These are phyloP conservation scores for Steinernema hermaphroditum DNA, from an alignment of 2,888 invertebrate genomes.

Conservation along the genomic window DNA sequence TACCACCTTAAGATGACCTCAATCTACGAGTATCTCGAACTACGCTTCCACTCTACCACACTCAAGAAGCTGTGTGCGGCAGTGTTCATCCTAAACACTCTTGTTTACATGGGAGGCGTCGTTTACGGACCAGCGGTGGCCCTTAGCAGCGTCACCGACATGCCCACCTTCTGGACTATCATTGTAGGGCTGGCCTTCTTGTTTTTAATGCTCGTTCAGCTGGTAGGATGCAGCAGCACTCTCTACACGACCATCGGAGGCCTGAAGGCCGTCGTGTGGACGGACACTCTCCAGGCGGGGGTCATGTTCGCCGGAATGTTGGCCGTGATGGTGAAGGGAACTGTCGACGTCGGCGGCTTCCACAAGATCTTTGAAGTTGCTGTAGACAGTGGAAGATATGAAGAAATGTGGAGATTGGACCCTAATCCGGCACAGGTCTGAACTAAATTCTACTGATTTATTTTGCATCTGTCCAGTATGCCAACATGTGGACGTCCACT, in stretches of 20 bases:
- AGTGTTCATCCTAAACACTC: conserved; percentile 30
- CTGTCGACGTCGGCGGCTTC: conserved; percentile 29
- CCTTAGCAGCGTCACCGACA: conserved; percentile 32
- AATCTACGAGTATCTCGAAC: conserved; percentile 38
- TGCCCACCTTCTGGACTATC: conserved; percentile 22
- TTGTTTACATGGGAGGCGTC: conserved; percentile 37
- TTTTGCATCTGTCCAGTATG: conserved; percentile 7
- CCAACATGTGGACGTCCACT: conserved; percentile 10
- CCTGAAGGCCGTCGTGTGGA: conserved; percentile 38
- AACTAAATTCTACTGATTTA: too few species aligned
- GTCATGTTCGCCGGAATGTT: conserved; percentile 34
- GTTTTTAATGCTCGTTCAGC: conserved; percentile 18
- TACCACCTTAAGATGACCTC: conserved; percentile 19
- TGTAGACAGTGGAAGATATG: neutral
- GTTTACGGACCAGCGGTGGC: conserved; percentile 36
- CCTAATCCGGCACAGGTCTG: conserved; percentile 17
- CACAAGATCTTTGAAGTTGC: conserved; percentile 8
- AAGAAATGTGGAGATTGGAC: neutral
- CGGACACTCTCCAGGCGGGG: conserved; percentile 34
- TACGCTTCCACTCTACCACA: conserved; percentile 32
- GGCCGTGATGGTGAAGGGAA: conserved; percentile 12
- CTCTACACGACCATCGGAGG: conserved; percentile 38
- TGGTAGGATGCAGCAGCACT: conserved; percentile 27
- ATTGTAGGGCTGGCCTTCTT: too few species aligned
- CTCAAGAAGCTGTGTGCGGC: conserved; percentile 26